These are phyloP conservation scores for Gallinago stenura DNA, from an alignment of 2,797 vertebrate genomes.

Conservation along the genomic window DNA sequence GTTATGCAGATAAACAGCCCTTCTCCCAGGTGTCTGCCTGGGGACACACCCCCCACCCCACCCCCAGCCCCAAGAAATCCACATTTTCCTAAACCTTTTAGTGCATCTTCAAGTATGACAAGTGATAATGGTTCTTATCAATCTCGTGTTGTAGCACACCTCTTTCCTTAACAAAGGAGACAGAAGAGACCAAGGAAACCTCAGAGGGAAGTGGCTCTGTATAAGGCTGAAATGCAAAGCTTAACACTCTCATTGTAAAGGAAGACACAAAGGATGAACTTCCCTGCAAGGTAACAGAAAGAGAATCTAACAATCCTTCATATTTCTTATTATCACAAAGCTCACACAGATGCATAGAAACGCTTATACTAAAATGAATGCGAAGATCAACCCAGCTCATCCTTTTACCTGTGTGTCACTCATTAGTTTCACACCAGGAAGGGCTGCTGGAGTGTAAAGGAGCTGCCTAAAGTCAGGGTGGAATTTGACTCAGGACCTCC, in stretches of 20 bases:
- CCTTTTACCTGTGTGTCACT: rapidly evolving
- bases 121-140: conserved; percentile 5
- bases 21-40: neutral
- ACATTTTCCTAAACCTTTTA: conserved; percentile 29
- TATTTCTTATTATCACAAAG: neutral
- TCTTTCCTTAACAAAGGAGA: neutral
- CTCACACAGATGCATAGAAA: neutral
- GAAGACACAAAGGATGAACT: neutral
- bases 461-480: neutral
- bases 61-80: neutral
- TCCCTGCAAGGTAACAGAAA: neutral
- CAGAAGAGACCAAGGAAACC: neutral
- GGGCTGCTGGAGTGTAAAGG: neutral
- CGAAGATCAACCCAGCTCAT: neutral
- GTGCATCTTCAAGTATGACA: neutral
- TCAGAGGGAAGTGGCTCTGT: neutral
- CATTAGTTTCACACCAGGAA: neutral
- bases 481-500: neutral
- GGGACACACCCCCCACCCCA: neutral
- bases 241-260: neutral
- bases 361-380: rapidly evolving
- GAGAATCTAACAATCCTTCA: neutral
- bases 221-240: neutral
- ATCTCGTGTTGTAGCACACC: neutral
- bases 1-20: neutral